Conservation (phyloP, 2,888 invertebrate species). For the Myopa tessellatipennis region DNA sequence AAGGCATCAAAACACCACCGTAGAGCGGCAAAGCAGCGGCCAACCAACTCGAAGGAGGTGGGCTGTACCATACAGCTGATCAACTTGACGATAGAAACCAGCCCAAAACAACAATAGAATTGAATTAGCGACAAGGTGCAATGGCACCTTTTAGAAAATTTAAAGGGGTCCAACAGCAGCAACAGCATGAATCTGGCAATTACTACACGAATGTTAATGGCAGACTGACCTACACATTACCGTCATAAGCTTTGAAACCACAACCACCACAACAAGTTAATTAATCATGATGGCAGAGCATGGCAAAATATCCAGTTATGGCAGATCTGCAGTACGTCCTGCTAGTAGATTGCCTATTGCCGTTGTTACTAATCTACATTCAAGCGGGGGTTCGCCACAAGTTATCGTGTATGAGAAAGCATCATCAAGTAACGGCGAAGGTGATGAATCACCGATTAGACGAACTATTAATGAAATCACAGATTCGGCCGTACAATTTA, state of each 20-base stretch:
- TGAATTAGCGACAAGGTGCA: too few species aligned
- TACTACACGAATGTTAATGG: too few species aligned
- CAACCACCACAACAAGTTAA: constrained; percentile 39
- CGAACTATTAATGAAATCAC: constrained; percentile 59
- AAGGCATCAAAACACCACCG: too few species aligned
- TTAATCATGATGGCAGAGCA: constrained; percentile 55
- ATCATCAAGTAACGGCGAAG: constrained; percentile 45
- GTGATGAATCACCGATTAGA: constrained; percentile 56
- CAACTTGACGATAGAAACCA: too few species aligned
- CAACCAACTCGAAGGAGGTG: too few species aligned
- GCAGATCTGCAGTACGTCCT: constrained; percentile 74
- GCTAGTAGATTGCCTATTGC: constrained; percentile 60
- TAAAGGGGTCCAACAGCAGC: too few species aligned
- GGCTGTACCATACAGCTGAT: too few species aligned
- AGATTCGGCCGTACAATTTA: constrained; percentile 61
- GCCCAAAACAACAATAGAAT: too few species aligned
- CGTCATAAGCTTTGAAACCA: constrained; percentile 43
- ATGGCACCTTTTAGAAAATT: too few species aligned
- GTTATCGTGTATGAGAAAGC: constrained; percentile 65
- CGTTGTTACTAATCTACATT: constrained; percentile 58
- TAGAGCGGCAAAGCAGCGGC: too few species aligned
- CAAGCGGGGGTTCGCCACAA: constrained; percentile 58
- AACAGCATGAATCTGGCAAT: too few species aligned
- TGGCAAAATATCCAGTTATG: constrained; percentile 77
- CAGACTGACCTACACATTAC: too few species aligned